These are phyloP conservation scores for Geotrypetes seraphini DNA, from an alignment of 2,797 vertebrate genomes.

Conservation along the genomic window DNA sequence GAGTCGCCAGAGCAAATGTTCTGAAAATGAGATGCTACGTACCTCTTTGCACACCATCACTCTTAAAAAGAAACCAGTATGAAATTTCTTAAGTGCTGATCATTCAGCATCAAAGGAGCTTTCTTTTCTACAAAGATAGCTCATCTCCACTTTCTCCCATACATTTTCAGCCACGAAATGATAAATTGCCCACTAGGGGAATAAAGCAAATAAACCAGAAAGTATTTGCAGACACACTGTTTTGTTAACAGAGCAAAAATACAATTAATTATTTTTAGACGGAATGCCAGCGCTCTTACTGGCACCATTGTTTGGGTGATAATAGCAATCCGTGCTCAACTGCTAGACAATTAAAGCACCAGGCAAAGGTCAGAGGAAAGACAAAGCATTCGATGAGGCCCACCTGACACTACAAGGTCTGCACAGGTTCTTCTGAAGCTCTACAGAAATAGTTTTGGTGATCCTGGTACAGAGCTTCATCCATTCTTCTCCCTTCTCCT, in stretches of 20 bases:
- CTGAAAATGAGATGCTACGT: slow-evolving; percentile 3
- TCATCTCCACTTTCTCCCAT: too few species aligned
- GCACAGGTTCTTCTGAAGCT: too few species aligned
- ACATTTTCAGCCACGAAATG: neutral
- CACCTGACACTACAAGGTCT: too few species aligned
- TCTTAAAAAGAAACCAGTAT: slow-evolving; percentile 7
- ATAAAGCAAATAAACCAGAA: slow-evolving; percentile 4
- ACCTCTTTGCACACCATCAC: slow-evolving; percentile 8
- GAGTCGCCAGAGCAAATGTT: slow-evolving; percentile 7
- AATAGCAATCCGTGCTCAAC: too few species aligned
- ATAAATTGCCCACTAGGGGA: slow-evolving; percentile 4
- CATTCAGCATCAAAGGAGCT: slow-evolving; percentile 3
- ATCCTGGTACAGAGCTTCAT: too few species aligned
- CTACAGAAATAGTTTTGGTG: too few species aligned
- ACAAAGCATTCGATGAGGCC: too few species aligned
- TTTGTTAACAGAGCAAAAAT: slow-evolving; percentile 2
- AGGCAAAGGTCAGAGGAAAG: too few species aligned
- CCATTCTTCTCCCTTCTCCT: too few species aligned
- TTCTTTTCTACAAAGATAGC: neutral
- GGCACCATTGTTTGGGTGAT: neutral
- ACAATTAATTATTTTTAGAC: slow-evolving; percentile 9
- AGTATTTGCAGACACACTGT: neutral
- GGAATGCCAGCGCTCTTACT: neutral
- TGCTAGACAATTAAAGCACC: too few species aligned
- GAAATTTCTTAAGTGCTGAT: slow-evolving; percentile 13